Evolutionary conservation across 2,888 invertebrate genomes (phyloP).

Genomic region (Mactromeris polynyma): DNA sequence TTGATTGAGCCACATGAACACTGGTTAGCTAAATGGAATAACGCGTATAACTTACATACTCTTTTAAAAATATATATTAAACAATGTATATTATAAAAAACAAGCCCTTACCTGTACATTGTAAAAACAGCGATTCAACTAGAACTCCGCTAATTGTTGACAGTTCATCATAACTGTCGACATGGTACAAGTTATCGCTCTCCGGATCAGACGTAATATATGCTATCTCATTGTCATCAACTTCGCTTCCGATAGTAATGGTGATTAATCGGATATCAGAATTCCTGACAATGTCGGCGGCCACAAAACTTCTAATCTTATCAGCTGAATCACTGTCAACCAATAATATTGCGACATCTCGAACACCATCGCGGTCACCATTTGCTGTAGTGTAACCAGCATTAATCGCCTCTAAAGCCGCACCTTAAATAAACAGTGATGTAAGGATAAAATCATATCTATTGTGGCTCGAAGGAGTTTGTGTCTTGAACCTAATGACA

Average conservation of each 20-base stretch:
- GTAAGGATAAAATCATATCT: too few species aligned
- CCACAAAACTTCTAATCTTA: background rate
- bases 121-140: background rate
- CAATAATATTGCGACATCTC: constrained; percentile 30
- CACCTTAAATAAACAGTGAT: background rate
- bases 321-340: constrained; percentile 40
- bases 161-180: background rate
- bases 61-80: too few species aligned
- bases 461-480: too few species aligned
- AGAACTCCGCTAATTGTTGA: background rate
- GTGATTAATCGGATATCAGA: constrained; percentile 1
- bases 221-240: constrained; percentile 18
- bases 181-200: constrained; percentile 12
- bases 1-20: too few species aligned
- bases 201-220: constrained; percentile 20
- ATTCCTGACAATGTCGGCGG: constrained; percentile 22
- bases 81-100: background rate
- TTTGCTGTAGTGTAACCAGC: background rate
- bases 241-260: constrained; percentile 16
- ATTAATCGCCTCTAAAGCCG: constrained; percentile 7
- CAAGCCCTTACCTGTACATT: constrained; percentile 32
- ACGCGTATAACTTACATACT: too few species aligned
- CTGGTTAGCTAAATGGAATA: too few species aligned
- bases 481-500: too few species aligned
- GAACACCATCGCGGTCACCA: background rate